Evolutionary conservation across 92 coral and sea anemone species (phyloP).

Genomic region (Porites divaricata): DNA sequence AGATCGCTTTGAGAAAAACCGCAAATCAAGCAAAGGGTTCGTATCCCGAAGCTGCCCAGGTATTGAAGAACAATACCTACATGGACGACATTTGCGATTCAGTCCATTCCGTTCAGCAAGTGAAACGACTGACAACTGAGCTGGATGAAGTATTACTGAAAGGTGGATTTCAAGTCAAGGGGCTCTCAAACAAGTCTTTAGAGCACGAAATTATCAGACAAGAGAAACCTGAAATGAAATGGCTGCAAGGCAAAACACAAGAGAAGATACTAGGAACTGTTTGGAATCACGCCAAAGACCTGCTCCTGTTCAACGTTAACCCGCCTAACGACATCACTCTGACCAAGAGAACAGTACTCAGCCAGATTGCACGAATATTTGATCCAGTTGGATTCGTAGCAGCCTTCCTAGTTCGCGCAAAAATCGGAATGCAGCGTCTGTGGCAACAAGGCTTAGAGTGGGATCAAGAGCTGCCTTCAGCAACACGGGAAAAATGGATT

Average conservation of each 20-base stretch:
- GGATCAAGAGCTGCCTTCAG: conserved; percentile 60
- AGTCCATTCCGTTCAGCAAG: conserved; percentile 42
- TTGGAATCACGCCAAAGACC: conserved; percentile 53
- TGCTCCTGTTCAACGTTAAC: conserved; percentile 54
- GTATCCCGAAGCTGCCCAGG: conserved; percentile 66
- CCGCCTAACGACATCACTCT: conserved; percentile 12
- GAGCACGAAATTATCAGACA: conserved; percentile 9
- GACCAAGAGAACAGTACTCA: conserved; percentile 47
- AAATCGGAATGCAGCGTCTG: conserved; percentile 61
- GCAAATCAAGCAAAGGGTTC: conserved; percentile 37
- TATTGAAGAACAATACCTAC: conserved; percentile 52
- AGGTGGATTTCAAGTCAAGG: conserved; percentile 75
- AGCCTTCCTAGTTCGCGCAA: conserved; percentile 65
- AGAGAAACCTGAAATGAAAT: conserved; percentile 13
- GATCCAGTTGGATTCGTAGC: conserved; percentile 68
- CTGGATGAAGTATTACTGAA: conserved; percentile 62
- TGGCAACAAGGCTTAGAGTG: conserved; percentile 69
- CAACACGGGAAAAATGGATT: conserved; percentile 50
- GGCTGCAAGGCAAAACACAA: conserved; percentile 32
- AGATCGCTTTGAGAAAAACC: conserved; percentile 66
- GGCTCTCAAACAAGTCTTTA: conserved; percentile 51
- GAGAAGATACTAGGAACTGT: conserved; percentile 65
- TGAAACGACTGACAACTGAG: conserved; percentile 56
- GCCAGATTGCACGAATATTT: conserved; percentile 43
- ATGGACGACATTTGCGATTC: conserved; percentile 78